Base-by-base conservation (phyloP, 2,113 vertebrate genomes). In the Sula dactylatra region DNA sequence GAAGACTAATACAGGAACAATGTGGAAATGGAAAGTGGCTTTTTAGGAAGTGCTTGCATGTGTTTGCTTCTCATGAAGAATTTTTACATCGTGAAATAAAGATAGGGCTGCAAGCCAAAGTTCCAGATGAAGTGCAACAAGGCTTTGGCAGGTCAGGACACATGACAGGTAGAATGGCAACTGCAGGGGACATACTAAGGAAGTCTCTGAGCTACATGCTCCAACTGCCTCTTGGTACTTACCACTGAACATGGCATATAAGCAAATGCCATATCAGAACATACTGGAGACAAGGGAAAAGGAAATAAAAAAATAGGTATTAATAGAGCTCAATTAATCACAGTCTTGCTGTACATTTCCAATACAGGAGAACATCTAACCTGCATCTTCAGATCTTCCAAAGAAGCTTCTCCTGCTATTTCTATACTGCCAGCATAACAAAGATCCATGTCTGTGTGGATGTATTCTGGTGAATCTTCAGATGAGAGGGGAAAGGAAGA, bases 331-430 rank as follows among this genome's bases (percentile, higher is more conserved):
- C 87, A 45, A 56, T 81, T 72, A 82, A 95, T 76, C 64, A 52
- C 12, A 73, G 61, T 4, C 21, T 49, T 89, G 77, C 62, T 59
- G 45, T 69, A 80, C 21, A 24, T 16, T 84, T 64, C 71, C 58
- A 83, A 25, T 17, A 56, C 66, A 61, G 91, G 54, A 76, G 67
- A 90, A 62, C 79, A 93, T 67, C 97, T 93, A 97, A 99, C 99
- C 99, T 99, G 99, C 94, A 98, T 97, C 96, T 99, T 99, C 55
- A 99, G 98, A 38, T 99, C 99, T 22, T 98, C 98, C 95, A 99
- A 80, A 5, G 97, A 97, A 72, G 98, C 98, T 22, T 99, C 99
- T 74, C 98, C 98, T 20, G 99, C 98, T 96, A 99, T 99, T 82
- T 99, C 98, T 56, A 99, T 72, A 73, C 98, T 97, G 49, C 99